Conservation (phyloP, 2,888 invertebrate genomes). For the Bedellia somnulentella region DNA sequence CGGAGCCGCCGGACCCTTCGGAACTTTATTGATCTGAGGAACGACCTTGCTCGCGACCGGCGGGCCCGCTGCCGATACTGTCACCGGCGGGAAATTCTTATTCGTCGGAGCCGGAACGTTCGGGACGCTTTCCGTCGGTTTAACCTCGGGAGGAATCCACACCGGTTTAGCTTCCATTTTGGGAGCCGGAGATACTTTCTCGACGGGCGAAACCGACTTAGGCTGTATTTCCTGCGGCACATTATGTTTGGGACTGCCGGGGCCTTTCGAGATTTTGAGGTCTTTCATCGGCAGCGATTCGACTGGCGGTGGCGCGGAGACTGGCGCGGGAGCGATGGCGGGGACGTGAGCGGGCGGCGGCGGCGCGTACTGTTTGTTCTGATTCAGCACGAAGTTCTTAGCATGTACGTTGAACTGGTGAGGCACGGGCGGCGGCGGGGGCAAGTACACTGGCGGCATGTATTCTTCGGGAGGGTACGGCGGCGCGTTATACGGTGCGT, state of each 20-base stretch:
- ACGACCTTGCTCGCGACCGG: slow-evolving; percentile 13
- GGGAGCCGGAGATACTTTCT: slow-evolving; percentile 23
- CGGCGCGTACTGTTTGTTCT: slow-evolving; percentile 22
- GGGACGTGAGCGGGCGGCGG: slow-evolving; percentile 18
- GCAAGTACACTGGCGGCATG: slow-evolving; percentile 41
- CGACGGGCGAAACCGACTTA: slow-evolving; percentile 20
- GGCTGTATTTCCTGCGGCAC: slow-evolving; percentile 21
- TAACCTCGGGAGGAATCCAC: slow-evolving; percentile 29
- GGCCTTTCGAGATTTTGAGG: slow-evolving; percentile 37
- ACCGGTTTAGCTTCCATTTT: slow-evolving; percentile 37
- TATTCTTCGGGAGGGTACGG: slow-evolving; percentile 44
- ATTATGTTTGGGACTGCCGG: slow-evolving; percentile 36
- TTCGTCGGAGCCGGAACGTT: slow-evolving; percentile 15
- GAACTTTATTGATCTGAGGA: slow-evolving; percentile 17
- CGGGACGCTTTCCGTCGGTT: slow-evolving; percentile 12
- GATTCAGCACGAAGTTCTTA: slow-evolving; percentile 45
- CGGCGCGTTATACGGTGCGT: slow-evolving; percentile 37
- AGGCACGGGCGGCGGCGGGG: slow-evolving; percentile 30
- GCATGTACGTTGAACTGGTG: slow-evolving; percentile 56
- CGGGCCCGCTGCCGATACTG: slow-evolving; percentile 23
- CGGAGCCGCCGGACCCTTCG: slow-evolving; percentile 45
- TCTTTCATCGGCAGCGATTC: slow-evolving; percentile 46
- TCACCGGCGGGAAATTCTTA: slow-evolving; percentile 20
- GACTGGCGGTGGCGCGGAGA: slow-evolving; percentile 20
- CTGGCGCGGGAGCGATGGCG: slow-evolving; percentile 19